Percentiles rank a stretch among this genome's conserved stretches.
These are phyloP conservation scores for Trachelipus rathkii DNA, from an alignment of 1,140 invertebrate species.

Conservation along the genomic window DNA sequence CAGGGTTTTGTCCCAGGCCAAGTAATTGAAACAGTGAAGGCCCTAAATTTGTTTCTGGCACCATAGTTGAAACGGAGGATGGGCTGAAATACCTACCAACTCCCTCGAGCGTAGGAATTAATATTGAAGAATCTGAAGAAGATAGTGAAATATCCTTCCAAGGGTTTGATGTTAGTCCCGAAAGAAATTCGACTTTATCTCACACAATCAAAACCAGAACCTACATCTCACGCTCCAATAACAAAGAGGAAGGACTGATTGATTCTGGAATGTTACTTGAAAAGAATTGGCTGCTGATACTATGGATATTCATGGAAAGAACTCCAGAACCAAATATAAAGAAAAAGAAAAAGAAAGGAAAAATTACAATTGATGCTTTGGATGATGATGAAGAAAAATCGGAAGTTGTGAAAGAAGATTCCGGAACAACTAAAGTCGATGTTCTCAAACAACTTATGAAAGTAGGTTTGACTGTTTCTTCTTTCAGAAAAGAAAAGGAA, in stretches of 20 bases:
- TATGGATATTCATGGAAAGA: conserved; percentile 58
- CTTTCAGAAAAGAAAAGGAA: conserved; percentile 40
- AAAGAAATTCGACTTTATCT: conserved; percentile 62
- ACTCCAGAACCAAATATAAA: conserved; percentile 44
- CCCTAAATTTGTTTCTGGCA: conserved; percentile 62
- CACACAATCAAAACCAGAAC: conserved; percentile 50
- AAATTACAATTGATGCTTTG: conserved; percentile 34
- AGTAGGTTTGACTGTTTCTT: conserved; percentile 37
- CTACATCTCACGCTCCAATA: conserved; percentile 48
- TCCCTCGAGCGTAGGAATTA: conserved; percentile 52
- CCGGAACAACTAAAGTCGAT: conserved; percentile 38
- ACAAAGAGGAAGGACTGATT: conserved; percentile 60
- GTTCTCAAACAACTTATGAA: conserved; percentile 38
- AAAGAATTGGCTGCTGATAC: conserved; percentile 63
- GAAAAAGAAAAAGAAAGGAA: conserved; percentile 57
- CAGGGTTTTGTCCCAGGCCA: conserved; percentile 68
- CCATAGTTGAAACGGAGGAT: conserved; percentile 42
- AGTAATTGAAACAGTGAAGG: conserved; percentile 68
- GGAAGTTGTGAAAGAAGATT: conserved; percentile 32
- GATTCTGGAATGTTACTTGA: conserved; percentile 64
- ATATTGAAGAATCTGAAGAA: conserved; percentile 59
- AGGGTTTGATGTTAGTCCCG: conserved; percentile 66
- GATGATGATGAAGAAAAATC: conserved; percentile 34
- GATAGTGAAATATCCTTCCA: conserved; percentile 65
- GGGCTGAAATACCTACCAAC: conserved; percentile 43